These are phyloP conservation scores for Mionectes macconnelli DNA, from an alignment of 2,113 vertebrate genomes.

Conservation along the genomic window DNA sequence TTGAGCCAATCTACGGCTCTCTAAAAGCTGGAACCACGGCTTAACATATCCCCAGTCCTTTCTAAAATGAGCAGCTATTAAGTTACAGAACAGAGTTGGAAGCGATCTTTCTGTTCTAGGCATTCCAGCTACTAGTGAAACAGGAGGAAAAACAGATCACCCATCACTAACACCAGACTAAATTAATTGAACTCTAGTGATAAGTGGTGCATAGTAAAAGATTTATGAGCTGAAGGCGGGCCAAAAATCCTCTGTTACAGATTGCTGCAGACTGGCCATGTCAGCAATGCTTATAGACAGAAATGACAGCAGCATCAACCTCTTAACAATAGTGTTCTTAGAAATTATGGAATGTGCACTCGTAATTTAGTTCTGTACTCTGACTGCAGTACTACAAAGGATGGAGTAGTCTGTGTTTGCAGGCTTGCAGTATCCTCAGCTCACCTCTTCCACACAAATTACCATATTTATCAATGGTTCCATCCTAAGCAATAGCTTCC, in stretches of 20 bases:
- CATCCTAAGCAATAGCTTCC: not conserved
- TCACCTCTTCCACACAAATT: not conserved
- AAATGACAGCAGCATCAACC: not conserved
- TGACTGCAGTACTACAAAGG: not conserved
- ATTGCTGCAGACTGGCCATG: not conserved
- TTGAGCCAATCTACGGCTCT: not conserved
- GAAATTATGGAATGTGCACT: not conserved
- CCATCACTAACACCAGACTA: not conserved
- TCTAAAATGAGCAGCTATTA: not conserved
- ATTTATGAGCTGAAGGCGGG: not conserved
- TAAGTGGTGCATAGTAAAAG: not conserved
- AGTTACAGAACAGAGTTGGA: not conserved
- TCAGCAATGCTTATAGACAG: not conserved
- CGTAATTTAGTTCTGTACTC: not conserved
- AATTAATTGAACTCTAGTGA: not conserved
- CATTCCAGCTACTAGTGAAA: not conserved
- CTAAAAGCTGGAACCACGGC: not conserved
- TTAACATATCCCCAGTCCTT: not conserved
- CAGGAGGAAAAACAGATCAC: not conserved
- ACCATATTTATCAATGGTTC: not conserved
- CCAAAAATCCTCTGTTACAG: not conserved
- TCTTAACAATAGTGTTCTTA: not conserved
- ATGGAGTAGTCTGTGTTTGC: not conserved
- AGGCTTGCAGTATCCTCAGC: not conserved
- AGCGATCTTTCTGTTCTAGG: not conserved